Base-by-base conservation (phyloP, 2,113 vertebrate genomes). In the Zosterops hypoxanthus region DNA sequence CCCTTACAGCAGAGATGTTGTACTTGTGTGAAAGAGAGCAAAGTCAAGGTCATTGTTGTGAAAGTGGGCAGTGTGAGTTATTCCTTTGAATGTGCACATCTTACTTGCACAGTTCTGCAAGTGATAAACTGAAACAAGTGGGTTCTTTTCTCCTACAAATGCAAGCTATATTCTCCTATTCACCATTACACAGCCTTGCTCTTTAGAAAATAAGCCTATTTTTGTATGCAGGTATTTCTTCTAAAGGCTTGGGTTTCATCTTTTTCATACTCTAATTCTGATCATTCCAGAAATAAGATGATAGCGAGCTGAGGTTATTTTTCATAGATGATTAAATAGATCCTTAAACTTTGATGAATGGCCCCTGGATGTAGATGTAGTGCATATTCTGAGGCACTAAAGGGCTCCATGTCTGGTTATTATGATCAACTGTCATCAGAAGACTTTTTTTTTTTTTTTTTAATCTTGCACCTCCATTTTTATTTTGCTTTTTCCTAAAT, bases 131-230 rank as follows among this genome's bases (percentile, higher is more conserved):
- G 23, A 92, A 92, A 88, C 52, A 86, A 88, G n/a, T 90, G 73
- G 70, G 66, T 93, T 95, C 79, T 97, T 93, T 94, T 83, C 85
- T 94, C 72, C 65, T 95, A 64, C 63, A 83, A 92, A 88, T 86
- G 52, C 60, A 53, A 94, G 60, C 68, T 97, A 53, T 83, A 90
- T 92, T 92, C 90, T 86, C 4, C 80, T 92, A 55, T 61, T 93
- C 92, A 60, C 88, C 80, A 6, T 94, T 75, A 86, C 46, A 34
- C 61, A 78, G 72, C 86, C 92, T 93, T 92, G 90, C 90, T 93
- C 56, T 94, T 87, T 88, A 96, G 88, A 93, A 92, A 95, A 88
- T 90, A 92, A 95, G 92, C 92, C 79, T 97, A 94, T 96, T 97
- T 97, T 97, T 96, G 44, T 96, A 97, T 23, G 57, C 28, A 72